Conservation (phyloP, 1,140 invertebrate species). For the Drosophila obscura region DNA sequence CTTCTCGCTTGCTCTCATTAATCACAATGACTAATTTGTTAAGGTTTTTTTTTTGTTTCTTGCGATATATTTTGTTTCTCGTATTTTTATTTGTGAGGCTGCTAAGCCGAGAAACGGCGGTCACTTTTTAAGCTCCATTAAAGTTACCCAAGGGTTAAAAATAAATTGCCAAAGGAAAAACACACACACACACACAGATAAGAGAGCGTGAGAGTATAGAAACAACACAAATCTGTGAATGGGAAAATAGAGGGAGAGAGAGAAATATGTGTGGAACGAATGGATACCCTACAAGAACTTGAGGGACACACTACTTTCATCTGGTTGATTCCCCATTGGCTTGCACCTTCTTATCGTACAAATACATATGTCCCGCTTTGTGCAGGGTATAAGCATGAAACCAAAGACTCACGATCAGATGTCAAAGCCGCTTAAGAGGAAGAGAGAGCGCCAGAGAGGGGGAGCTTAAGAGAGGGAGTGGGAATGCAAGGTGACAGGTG, state of each 20-base stretch:
- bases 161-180: conserved; percentile 21
- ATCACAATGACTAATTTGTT: conserved; percentile 74
- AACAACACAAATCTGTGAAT: conserved; percentile 7
- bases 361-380: not conserved
- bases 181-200: conserved; percentile 3
- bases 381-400: conserved; percentile 8
- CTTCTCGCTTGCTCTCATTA: conserved; percentile 47
- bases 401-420: conserved; percentile 28
- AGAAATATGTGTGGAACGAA: not conserved
- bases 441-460: not conserved
- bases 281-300: conserved; percentile 8
- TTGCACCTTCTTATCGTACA: not conserved
- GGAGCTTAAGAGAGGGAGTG: not conserved
- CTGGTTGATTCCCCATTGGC: not conserved
- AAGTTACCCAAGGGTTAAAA: conserved; percentile 53
- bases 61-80: conserved; percentile 9
- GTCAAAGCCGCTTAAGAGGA: conserved; percentile 24
- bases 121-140: conserved; percentile 63
- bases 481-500: conserved; percentile 48
- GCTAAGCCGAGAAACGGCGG: conserved; percentile 34
- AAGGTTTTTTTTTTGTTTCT: conserved; percentile 23
- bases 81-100: conserved; percentile 26
- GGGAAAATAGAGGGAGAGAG: not conserved
- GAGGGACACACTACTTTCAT: no score
- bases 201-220: not conserved